phyloP scores from a whole-genome alignment of 2,113 vertebrate species.

The Ameiurus melas region DNA sequence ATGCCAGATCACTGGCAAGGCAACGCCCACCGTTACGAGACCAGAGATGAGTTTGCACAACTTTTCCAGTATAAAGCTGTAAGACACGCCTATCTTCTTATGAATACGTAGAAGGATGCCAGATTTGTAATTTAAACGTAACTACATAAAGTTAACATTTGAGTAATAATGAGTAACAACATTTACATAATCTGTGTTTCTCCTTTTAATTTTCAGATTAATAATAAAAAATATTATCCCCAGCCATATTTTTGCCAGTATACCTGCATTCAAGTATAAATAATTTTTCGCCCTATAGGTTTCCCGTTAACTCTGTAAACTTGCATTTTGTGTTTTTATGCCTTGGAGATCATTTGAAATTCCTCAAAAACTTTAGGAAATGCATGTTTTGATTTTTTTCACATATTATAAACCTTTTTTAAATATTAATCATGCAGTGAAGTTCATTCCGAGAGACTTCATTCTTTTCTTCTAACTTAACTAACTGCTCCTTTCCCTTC shows the following conservation, averaged over 20 bases:
- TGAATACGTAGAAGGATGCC: neutral
- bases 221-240: neutral
- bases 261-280: no score
- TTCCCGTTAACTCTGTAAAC: neutral
- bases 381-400: no score
- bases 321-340: neutral
- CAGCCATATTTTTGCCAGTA: neutral
- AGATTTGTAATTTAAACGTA: neutral
- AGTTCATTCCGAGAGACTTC: neutral
- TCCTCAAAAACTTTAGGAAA: no score
- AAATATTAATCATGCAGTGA: neutral
- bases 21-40: slow-evolving; percentile 94
- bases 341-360: no score
- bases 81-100: slow-evolving; percentile 63
- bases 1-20: slow-evolving; percentile 99
- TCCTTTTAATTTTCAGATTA: neutral
- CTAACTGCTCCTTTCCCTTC: neutral
- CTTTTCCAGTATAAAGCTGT: slow-evolving; percentile 99
- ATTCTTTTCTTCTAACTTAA: neutral
- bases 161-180: neutral
- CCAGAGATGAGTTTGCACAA: slow-evolving; percentile 94
- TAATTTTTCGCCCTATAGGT: neutral
- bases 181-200: neutral
- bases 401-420: no score
- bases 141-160: neutral